Percentiles rank a stretch among this genome's conserved stretches.
phyloP scores from a whole-genome alignment of 2,888 invertebrate genomes.

The Schizotus pectinicornis region DNA sequence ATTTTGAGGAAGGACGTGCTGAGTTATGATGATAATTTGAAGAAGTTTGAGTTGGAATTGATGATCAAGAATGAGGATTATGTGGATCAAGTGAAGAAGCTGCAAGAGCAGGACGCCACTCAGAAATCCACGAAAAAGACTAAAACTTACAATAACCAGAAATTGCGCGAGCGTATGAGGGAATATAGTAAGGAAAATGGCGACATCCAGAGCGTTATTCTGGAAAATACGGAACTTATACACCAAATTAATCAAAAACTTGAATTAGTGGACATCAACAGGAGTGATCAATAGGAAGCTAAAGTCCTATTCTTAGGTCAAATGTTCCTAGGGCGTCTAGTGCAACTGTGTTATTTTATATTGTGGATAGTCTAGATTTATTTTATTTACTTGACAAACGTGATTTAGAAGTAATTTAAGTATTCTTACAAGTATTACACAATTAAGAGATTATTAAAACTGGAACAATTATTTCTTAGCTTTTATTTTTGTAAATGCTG shows the following conservation, averaged over 20 bases:
- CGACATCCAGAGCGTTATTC: slow-evolving; percentile 55
- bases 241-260: slow-evolving; percentile 43
- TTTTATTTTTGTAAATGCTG: too few species aligned
- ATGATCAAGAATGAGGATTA: slow-evolving; percentile 51
- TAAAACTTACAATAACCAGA: slow-evolving; percentile 47
- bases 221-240: slow-evolving; percentile 58
- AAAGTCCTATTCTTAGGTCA: too few species aligned
- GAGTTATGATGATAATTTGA: slow-evolving; percentile 60
- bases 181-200: slow-evolving; percentile 49
- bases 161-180: slow-evolving; percentile 44
- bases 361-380: too few species aligned
- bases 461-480: too few species aligned
- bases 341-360: too few species aligned
- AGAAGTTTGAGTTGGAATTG: slow-evolving; percentile 55
- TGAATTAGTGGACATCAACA: too few species aligned
- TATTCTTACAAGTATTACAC: too few species aligned
- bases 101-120: slow-evolving; percentile 38
- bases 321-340: too few species aligned
- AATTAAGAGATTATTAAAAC: too few species aligned
- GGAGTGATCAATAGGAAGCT: too few species aligned
- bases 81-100: slow-evolving; percentile 47
- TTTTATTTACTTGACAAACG: too few species aligned
- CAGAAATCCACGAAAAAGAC: slow-evolving; percentile 39
- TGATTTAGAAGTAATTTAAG: too few species aligned
- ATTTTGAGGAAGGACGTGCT: slow-evolving; percentile 79